A percentile compares a stretch with the other conserved stretches of the same genome.
Evolutionary conservation across 1,140 invertebrate species (phyloP).

Genomic region (Berghia stephanieae): DNA sequence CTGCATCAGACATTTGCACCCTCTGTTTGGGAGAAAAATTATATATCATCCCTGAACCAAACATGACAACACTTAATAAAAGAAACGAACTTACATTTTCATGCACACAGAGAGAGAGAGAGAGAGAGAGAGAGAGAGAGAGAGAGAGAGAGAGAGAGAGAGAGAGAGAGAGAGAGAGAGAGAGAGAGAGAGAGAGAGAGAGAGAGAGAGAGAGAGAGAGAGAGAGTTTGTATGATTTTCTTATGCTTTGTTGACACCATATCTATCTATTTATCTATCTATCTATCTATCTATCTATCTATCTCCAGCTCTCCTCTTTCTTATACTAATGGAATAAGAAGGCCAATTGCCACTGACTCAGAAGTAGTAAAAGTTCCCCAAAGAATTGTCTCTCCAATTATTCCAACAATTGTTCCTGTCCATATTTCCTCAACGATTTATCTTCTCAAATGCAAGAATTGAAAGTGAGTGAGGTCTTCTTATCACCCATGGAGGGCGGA

Average conservation of each 20-base stretch:
- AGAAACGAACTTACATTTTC: no score
- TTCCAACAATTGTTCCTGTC: neutral
- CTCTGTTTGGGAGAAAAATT: no score
- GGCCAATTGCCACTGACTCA: no score
- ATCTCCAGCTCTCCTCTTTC: no score
- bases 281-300: no score
- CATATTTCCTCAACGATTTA: neutral
- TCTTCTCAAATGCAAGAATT: neutral
- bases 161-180: constrained; percentile 11
- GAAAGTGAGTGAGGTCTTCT: constrained; percentile 11
- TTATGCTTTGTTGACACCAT: neutral
- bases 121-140: no score
- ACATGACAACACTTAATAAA: no score
- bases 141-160: constrained; percentile 21
- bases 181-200: neutral
- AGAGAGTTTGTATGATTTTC: neutral
- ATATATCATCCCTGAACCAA: no score
- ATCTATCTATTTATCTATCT: no score
- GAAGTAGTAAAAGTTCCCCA: neutral
- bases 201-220: neutral
- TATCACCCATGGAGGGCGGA: no score
- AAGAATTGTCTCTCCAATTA: neutral
- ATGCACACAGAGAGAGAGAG: no score
- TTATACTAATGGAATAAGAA: neutral
- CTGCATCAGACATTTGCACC: no score